Base-by-base conservation (phyloP, 2,888 invertebrate species). In the Bhutanitis thaidina region DNA sequence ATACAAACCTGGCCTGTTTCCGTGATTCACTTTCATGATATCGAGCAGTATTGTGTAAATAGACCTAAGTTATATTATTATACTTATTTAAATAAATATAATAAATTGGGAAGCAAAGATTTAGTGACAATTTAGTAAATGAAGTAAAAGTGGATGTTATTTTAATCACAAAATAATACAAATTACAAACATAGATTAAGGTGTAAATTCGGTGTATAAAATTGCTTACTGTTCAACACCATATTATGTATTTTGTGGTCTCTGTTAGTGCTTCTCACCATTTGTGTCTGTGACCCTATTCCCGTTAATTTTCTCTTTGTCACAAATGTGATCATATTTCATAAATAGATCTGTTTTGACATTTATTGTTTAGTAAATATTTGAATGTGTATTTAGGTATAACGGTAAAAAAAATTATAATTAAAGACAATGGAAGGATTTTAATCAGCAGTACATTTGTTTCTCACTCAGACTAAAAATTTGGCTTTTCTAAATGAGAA, bases 21-120 rank as follows among this genome's bases (percentile, higher is more conserved):
- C 67, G 68, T 66, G 67, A 70, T 70, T 70, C 74, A 74, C 72
- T 73, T 72, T 72, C 69, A 69, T 69, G 59, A 67, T 65, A 68
- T 71, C 67, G 57, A 77, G 74, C 84, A 86, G 86, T 86, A 86
- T 87, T 87, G 74, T 86, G 84, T 85, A 85, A 71, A 86, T 86
- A 82, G 65, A 69, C 52, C 64, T 67, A 71, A 71, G 65, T 66
- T 69, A 71, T 71, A 68, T 70, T 66, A 70, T 71, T 67, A 71
- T 70, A 71, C 71, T 72, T 74, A 74, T 77, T 74, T 75, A 76
- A 69, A 72, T 74, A 58, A 20, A 20, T 65, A 71, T 77, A 40
- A 45, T 40, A 44, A 38, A 70, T 73, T 69, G 68, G 67, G 66
- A 69, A 67, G 58, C 64, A 68, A 63, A 70, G 67, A 72, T 74